These are phyloP conservation scores for Sphenopsis melanotis DNA, from an alignment of 2,797 vertebrate species.

Conservation along the genomic window DNA sequence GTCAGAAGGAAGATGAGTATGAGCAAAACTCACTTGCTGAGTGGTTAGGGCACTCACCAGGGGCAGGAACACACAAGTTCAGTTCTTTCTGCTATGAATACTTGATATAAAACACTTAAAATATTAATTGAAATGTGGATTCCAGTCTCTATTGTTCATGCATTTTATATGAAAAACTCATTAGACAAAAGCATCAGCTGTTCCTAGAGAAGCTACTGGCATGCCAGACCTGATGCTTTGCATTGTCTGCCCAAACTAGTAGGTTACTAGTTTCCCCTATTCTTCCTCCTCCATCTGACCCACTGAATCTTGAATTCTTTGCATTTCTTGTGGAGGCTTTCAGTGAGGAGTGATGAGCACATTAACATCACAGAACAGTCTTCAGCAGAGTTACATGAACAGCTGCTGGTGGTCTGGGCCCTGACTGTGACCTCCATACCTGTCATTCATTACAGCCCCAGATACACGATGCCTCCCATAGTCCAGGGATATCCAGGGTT, in stretches of 20 bases:
- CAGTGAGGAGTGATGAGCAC: background rate
- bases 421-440: background rate
- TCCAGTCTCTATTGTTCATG: conserved; percentile 50
- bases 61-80: background rate
- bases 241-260: background rate
- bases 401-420: background rate
- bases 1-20: background rate
- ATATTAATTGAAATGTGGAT: conserved; percentile 64
- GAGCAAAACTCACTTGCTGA: conserved; percentile 12
- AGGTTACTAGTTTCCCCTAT: background rate
- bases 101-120: conserved; percentile 53
- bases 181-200: conserved; percentile 38
- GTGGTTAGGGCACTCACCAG: conserved; percentile 11
- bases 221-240: background rate
- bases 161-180: conserved; percentile 61
- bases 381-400: background rate
- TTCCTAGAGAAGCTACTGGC: background rate
- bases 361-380: background rate
- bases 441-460: background rate
- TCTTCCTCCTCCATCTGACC: background rate
- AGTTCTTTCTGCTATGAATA: conserved; percentile 30
- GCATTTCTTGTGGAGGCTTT: background rate
- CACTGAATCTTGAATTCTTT: background rate
- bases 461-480: background rate
- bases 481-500: background rate